Conservation (phyloP, 2,797 vertebrate genomes). For the Hephaestus fuliginosus region DNA sequence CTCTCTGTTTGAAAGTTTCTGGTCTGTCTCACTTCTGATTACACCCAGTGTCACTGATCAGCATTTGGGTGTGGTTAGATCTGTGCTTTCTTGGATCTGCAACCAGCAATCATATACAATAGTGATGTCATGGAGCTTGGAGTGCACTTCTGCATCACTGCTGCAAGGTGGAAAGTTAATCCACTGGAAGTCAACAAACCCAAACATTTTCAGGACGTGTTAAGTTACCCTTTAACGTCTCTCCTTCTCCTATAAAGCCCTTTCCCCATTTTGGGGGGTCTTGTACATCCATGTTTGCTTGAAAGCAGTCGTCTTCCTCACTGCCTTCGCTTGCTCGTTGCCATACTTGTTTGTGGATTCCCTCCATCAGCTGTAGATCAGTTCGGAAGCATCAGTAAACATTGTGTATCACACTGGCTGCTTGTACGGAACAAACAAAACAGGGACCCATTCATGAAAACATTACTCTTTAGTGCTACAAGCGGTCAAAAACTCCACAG, state of each 20-base stretch:
- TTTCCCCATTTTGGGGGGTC: not conserved
- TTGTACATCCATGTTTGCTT: not conserved
- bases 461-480: not conserved
- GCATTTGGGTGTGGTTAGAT: not conserved
- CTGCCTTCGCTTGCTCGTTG: not conserved
- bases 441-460: not conserved
- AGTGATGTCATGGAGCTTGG: not conserved
- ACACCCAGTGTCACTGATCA: not conserved
- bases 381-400: not conserved
- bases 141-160: not conserved
- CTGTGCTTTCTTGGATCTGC: not conserved
- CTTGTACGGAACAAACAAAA: not conserved
- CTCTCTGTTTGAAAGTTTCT: not conserved
- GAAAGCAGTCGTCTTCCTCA: not conserved
- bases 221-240: slow-evolving; percentile 7
- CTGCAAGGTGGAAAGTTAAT: not conserved
- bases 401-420: not conserved
- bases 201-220: not conserved
- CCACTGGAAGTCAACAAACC: slow-evolving; percentile 1
- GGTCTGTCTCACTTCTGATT: not conserved
- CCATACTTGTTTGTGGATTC: not conserved
- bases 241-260: not conserved
- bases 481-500: not conserved
- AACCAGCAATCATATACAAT: not conserved
- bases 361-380: not conserved